Evolutionary conservation across 2,797 vertebrate genomes (phyloP).

Genomic region (Sebastes paucispinis): DNA sequence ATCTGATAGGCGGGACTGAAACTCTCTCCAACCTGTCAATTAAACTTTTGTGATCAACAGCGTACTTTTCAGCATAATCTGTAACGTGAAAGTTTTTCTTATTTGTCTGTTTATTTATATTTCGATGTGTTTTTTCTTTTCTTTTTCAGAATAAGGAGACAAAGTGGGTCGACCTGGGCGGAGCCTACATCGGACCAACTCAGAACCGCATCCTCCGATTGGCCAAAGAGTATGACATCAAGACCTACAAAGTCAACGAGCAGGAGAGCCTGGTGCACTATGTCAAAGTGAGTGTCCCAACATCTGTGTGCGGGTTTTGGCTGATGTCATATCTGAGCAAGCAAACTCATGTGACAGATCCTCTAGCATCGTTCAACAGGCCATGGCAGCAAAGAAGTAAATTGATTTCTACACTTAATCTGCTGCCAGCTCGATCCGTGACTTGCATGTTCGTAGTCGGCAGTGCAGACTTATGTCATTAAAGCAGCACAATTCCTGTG

Average conservation of each 20-base stretch:
- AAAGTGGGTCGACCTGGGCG: constrained; percentile 96
- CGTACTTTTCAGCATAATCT: not conserved
- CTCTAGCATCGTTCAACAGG: not conserved
- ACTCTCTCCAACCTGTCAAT: not conserved
- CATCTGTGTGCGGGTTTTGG: not conserved
- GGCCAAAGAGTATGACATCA: constrained; percentile 89
- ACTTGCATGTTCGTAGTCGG: too few relatives aligned
- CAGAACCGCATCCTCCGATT: constrained; percentile 93
- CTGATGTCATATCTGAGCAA: not conserved
- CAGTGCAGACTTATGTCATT: too few relatives aligned
- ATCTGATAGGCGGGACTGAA: too few relatives aligned
- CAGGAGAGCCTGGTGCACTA: constrained; percentile 88
- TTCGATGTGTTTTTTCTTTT: not conserved
- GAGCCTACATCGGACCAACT: constrained; percentile 95
- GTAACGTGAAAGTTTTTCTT: not conserved
- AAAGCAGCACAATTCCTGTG: too few relatives aligned
- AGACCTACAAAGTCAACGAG: constrained; percentile 97
- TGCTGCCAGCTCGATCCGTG: too few relatives aligned
- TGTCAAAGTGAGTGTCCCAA: constrained; percentile 84
- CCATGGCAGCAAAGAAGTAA: not conserved
- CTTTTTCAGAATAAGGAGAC: constrained; percentile 89
- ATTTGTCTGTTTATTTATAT: not conserved
- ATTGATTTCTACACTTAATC: not conserved
- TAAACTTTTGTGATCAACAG: not conserved
- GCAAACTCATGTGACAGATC: too few relatives aligned